These are phyloP conservation scores for Fragum sueziense DNA, from an alignment of 2,888 invertebrate species.

Conservation along the genomic window DNA sequence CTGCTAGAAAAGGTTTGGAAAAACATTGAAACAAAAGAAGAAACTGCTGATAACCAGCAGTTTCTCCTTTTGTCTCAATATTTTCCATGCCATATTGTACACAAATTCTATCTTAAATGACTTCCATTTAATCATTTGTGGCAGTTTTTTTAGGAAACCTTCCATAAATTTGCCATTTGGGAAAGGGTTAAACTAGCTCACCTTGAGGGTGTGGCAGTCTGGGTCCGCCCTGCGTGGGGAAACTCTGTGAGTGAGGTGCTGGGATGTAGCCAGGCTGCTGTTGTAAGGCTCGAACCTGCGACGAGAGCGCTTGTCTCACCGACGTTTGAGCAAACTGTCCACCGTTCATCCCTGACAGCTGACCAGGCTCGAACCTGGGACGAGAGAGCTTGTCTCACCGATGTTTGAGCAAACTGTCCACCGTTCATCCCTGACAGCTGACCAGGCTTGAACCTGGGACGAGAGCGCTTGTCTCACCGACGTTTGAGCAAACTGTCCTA, in stretches of 20 bases:
- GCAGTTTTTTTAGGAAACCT: too few species aligned
- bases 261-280: slow-evolving; percentile 33
- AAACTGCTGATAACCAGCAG: too few species aligned
- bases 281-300: slow-evolving; percentile 45
- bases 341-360: slow-evolving; percentile 61
- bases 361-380: slow-evolving; percentile 43
- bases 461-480: slow-evolving; percentile 44
- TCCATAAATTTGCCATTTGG: too few species aligned
- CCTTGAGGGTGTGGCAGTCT: slow-evolving; percentile 73
- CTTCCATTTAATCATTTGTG: too few species aligned
- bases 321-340: slow-evolving; percentile 84
- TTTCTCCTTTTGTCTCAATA: too few species aligned
- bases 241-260: slow-evolving; percentile 43
- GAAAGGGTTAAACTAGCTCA: too few species aligned
- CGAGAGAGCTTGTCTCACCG: slow-evolving; percentile 39
- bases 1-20: too few species aligned
- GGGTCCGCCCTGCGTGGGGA: slow-evolving; percentile 66
- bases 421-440: slow-evolving; percentile 60
- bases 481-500: slow-evolving; percentile 84
- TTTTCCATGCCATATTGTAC: too few species aligned
- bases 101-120: too few species aligned
- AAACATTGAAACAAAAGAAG: too few species aligned
- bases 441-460: slow-evolving; percentile 40
- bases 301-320: slow-evolving; percentile 41
- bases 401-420: slow-evolving; percentile 84